Percentiles rank a stretch among this genome's conserved stretches.
Evolutionary conservation across 2,113 vertebrate species (phyloP).

Genomic region (Halichoeres trimaculatus): DNA sequence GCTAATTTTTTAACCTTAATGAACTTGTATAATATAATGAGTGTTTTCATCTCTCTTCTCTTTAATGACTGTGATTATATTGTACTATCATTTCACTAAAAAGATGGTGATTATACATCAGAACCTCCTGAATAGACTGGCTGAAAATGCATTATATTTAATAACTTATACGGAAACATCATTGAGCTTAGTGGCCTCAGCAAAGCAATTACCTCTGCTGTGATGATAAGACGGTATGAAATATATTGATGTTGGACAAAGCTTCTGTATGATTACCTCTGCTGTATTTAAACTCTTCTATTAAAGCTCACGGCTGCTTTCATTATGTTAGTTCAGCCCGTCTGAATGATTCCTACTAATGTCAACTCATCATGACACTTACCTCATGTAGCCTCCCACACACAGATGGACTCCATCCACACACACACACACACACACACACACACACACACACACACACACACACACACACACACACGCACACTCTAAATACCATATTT

Average conservation of each 20-base stretch:
- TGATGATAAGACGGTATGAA: neutral
- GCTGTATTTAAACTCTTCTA: neutral
- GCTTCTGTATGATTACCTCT: neutral
- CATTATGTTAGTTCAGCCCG: constrained; percentile 31
- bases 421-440: neutral
- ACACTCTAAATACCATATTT: too few relatives aligned
- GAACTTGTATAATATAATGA: too few relatives aligned
- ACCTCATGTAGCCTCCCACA: neutral
- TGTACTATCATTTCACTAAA: neutral
- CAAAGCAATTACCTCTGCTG: constrained; percentile 6
- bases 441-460: neutral
- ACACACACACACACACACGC: neutral
- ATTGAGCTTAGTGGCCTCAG: neutral
- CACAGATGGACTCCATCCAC: neutral
- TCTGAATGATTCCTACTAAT: constrained; percentile 11
- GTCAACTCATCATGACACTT: constrained; percentile 6
- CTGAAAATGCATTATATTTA: neutral
- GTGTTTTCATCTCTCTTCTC: too few relatives aligned
- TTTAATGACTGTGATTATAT: neutral
- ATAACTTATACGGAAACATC: neutral
- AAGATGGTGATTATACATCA: neutral
- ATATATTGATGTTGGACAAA: neutral
- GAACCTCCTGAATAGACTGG: neutral
- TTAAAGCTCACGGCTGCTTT: constrained; percentile 2
- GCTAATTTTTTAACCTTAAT: too few relatives aligned